Evolutionary conservation across 2,113 vertebrate genomes (phyloP), one percentile per base, ranked within the genome.

Genomic region (Mystacornis crossleyi): DNA sequence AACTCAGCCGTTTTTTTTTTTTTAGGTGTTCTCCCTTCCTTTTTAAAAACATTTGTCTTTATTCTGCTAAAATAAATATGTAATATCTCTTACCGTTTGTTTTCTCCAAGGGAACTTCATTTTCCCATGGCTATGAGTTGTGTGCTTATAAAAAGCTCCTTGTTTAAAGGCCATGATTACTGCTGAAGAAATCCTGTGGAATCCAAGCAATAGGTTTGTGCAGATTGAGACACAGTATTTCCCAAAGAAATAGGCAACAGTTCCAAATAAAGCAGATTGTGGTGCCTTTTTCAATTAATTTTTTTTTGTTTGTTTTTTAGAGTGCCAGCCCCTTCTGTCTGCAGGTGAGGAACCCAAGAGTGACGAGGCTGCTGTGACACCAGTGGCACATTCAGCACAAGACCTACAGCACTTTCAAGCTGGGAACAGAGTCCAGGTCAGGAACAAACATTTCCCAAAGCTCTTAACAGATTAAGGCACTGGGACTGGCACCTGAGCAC

Each of bases 361-460:
- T 19, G 57, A 33, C 0, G 2, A 65, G 67, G 25, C 13, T 1
- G 1, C 7, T 19, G 10, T 14, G 33, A 38, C 50, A 51, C 16
- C 50, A 14, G 36, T 11, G 19, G 20, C 20, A 38, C 3, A 1
- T 42, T 70, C 34, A 48, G 38, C 29, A 47, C 31, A 38, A 15
- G 25, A 31, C 28, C 34, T 38, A 20, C 8, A 74, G 28, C n/a
- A 28, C 20, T 62, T 53, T 2, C 21, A 47, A 36, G 11, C 43
- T 64, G 47, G 51, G 23, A 77, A 42, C 4, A 4, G 10, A 25
- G 23, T 24, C 40, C 45, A 70, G 28, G 51, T 70, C 16, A 79
- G 42, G 38, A 57, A 57, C 36, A 73, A 65, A 48, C 19, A 19
- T 7, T 40, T 78, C 18, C 38, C n/a, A 48, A 51, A 57, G n/a